Base-by-base conservation (phyloP, 2,797 vertebrate species). In the Esox masquinongy region DNA sequence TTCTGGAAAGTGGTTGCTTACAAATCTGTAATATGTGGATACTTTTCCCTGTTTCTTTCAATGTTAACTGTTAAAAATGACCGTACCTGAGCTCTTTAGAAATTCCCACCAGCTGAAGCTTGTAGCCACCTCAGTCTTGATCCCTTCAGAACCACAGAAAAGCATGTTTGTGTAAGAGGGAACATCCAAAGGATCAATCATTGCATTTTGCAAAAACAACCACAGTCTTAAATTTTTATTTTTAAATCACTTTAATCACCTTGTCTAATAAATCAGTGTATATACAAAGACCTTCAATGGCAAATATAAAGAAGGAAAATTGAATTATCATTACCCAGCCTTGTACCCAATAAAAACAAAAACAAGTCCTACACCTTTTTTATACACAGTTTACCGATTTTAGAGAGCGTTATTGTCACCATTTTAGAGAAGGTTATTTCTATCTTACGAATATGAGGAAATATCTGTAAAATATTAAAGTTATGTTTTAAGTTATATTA, bases 81-180 rank as follows among this genome's bases (percentile, higher is more conserved):
- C 11, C 68, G 87, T 93, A 99, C 98, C 97, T 96, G 95, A 87
- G 16, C 81, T 91, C 79, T 84, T 92, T 51, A 99, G 91, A 87
- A 97, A 99, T 75, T 88, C 81, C 26, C 79, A 75, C 96, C 96
- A 98, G 88, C 92, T 90, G 90, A 99, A 97, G 15, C 86, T 75
- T 12, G 89, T 61, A 4, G 88, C 91, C 17, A 89, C 92, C 3
- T 82, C 66, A 0, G 96, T 97, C 74, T 92, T 84, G 68, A 99
- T 93, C 51, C 97, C 98, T 99, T 84, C 0, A 73, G 75, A 78
- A 79, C 19, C 74, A 83, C 85, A 70, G 68, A 67, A 59, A 39
- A 68, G 7, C 15, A 2, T 24, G 59, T 17, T 36, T 51, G 4
- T 6, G 61, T 26, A n/a, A 43, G 14, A 39, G 9, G 56, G 19